Evolutionary conservation across 92 coral and sea anemone species (phyloP).

Genomic region (Paramuricea clavata): DNA sequence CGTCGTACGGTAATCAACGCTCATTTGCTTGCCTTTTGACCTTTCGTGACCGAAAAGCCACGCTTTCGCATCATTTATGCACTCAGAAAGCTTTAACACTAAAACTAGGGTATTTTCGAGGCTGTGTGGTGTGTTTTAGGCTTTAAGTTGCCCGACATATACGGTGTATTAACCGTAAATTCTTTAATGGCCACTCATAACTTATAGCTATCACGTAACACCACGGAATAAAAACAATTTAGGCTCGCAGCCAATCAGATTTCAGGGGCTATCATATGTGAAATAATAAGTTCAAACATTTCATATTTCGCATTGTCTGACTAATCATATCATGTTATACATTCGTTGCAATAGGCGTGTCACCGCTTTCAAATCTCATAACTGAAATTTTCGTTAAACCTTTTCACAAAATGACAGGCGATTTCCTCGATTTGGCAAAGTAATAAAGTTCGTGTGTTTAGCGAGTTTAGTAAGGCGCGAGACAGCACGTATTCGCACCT

Average conservation of each 20-base stretch:
- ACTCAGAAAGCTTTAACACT: neutral
- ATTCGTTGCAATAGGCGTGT: constrained; percentile 82
- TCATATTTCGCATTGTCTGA: constrained; percentile 94
- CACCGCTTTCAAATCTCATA: constrained; percentile 51
- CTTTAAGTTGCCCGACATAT: constrained; percentile 65
- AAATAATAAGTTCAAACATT: constrained; percentile 99
- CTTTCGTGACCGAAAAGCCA: neutral
- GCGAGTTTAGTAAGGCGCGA: constrained; percentile 53
- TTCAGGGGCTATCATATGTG: constrained; percentile 85
- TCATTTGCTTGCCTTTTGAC: neutral
- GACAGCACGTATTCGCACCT: constrained; percentile 80
- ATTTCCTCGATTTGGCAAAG: constrained; percentile 48
- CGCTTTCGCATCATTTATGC: too few species aligned
- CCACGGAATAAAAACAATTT: constrained; percentile 99
- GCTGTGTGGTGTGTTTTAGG: constrained; percentile 68
- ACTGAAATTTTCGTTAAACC: constrained; percentile 80
- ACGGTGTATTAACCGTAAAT: constrained; percentile 74
- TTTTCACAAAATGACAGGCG: constrained; percentile 83
- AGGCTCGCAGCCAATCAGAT: constrained; percentile 88
- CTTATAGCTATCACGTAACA: constrained; percentile 97
- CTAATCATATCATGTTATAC: constrained; percentile 96
- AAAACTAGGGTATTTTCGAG: constrained; percentile 59
- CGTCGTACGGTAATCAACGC: neutral
- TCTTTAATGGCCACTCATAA: constrained; percentile 91
- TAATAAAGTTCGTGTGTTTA: constrained; percentile 61